Evolutionary conservation across 2,888 invertebrate species (phyloP).

Genomic region (Dryococelus australis): DNA sequence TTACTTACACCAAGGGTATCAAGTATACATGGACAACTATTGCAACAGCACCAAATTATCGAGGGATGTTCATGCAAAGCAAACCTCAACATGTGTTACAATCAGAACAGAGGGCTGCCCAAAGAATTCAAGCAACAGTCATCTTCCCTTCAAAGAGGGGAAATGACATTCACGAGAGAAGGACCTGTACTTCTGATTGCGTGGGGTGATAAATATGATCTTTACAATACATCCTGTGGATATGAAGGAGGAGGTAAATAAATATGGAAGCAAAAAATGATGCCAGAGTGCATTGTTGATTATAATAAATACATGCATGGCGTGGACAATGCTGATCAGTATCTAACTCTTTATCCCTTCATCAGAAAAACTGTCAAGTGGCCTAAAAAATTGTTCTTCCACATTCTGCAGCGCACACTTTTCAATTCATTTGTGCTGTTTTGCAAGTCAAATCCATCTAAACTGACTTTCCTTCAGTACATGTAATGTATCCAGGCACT

Average conservation of each 20-base stretch:
- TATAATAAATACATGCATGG: background rate
- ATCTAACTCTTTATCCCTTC: background rate
- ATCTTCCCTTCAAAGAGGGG: constrained; percentile 36
- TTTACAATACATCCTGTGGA: constrained; percentile 46
- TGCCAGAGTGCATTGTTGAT: background rate
- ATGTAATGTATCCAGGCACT: background rate
- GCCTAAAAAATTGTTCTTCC: background rate
- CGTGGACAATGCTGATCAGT: background rate
- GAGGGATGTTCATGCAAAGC: constrained; percentile 39
- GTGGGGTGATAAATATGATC: constrained; percentile 46
- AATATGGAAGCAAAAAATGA: background rate
- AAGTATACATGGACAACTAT: constrained; percentile 37
- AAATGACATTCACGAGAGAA: constrained; percentile 42
- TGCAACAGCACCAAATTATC: constrained; percentile 44
- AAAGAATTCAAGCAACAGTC: background rate
- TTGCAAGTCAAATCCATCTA: background rate
- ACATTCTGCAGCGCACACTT: background rate
- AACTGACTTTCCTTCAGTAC: background rate
- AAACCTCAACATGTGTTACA: constrained; percentile 45
- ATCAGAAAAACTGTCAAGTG: background rate
- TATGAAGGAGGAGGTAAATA: constrained; percentile 36
- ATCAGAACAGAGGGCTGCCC: constrained; percentile 38
- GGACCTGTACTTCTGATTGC: constrained; percentile 42
- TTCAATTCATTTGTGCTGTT: too few species aligned
- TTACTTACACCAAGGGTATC: constrained; percentile 12